phyloP scores from a whole-genome alignment of 2,797 vertebrate genomes.

The Danio tinwini region DNA sequence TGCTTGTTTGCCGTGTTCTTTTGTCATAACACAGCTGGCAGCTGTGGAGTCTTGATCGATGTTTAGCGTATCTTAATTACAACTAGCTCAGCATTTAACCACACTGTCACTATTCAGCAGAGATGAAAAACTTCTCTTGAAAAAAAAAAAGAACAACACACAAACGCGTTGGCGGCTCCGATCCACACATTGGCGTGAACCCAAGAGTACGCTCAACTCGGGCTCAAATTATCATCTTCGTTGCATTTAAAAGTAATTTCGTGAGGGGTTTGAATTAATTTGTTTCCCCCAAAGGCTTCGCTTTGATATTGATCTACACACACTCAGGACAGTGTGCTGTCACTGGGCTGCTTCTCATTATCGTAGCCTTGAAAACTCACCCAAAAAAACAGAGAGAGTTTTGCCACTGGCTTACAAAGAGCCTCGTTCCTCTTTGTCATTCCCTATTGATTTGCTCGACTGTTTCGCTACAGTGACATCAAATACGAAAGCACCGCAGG shows the following conservation, averaged over 20 bases:
- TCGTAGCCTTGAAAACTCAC: slow-evolving; percentile 65
- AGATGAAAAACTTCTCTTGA: slow-evolving; percentile 40
- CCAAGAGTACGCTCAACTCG: slow-evolving; percentile 46
- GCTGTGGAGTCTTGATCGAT: slow-evolving; percentile 80
- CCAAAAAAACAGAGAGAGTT: slow-evolving; percentile 21
- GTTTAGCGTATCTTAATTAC: slow-evolving; percentile 81
- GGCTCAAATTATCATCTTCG: slow-evolving; percentile 67
- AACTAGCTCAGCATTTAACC: slow-evolving; percentile 72
- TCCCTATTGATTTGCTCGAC: slow-evolving; percentile 36
- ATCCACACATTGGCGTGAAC: slow-evolving; percentile 2
- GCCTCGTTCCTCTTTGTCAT: slow-evolving; percentile 29
- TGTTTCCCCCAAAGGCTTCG: slow-evolving; percentile 67
- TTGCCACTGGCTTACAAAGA: slow-evolving; percentile 45
- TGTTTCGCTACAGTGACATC: slow-evolving; percentile 43
- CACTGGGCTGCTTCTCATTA: slow-evolving; percentile 79
- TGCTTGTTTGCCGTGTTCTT: slow-evolving; percentile 73
- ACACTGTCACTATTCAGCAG: slow-evolving; percentile 55
- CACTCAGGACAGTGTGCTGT: slow-evolving; percentile 59
- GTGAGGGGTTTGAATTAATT: slow-evolving; percentile 65
- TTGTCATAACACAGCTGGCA: slow-evolving; percentile 78
- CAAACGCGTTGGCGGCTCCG: slow-evolving; percentile 5
- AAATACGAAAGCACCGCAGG: slow-evolving; percentile 37
- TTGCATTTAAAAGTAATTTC: slow-evolving; percentile 71
- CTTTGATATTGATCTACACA: slow-evolving; percentile 79
- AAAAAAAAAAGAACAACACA: slow-evolving; percentile 15